phyloP scores from a whole-genome alignment of 2,797 vertebrate species.

The Microctenopoma steveboyesi region DNA sequence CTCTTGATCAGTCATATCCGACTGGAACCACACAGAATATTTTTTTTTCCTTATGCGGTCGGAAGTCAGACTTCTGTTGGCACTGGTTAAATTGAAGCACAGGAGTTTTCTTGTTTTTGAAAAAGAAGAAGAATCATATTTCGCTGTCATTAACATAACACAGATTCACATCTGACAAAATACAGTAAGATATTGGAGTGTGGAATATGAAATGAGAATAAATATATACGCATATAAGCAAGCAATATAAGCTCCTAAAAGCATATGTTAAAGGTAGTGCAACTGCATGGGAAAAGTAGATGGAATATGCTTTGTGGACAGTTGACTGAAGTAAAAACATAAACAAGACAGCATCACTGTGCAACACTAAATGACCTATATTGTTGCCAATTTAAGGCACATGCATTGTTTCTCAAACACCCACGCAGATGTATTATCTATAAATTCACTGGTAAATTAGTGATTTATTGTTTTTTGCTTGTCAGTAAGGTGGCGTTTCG shows the following conservation, averaged over 20 bases:
- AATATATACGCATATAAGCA: too few relatives aligned
- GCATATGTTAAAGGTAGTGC: too few relatives aligned
- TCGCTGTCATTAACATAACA: neutral
- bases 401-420: too few relatives aligned
- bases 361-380: too few relatives aligned
- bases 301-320: too few relatives aligned
- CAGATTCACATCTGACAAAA: conserved; percentile 8
- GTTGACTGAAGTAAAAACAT: too few relatives aligned
- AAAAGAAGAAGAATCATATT: neutral
- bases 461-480: neutral
- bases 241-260: too few relatives aligned
- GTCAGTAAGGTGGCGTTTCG: neutral
- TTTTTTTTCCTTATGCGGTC: neutral
- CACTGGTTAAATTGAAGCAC: neutral
- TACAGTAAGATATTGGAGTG: neutral
- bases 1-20: conserved; percentile 20
- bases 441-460: neutral
- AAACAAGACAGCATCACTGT: too few relatives aligned
- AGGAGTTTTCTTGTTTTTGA: neutral
- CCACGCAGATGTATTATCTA: neutral
- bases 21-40: conserved; percentile 10
- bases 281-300: too few relatives aligned
- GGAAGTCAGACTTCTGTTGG: neutral
- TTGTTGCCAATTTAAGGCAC: too few relatives aligned
- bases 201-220: too few relatives aligned